Conservation (phyloP, 2,113 vertebrate genomes). For the Archilochus colubris region DNA sequence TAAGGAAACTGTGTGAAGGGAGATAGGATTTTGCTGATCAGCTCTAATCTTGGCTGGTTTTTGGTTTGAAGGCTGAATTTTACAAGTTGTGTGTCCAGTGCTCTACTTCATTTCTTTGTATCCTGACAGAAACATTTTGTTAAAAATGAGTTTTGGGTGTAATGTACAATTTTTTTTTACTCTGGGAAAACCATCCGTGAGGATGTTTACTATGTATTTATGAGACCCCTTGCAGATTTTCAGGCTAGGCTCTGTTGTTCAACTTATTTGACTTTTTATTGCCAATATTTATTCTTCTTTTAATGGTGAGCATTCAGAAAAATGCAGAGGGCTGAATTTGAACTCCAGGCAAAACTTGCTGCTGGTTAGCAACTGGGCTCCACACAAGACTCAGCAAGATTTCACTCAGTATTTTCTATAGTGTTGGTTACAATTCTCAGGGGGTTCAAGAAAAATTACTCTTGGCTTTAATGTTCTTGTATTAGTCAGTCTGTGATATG, state of each 20-base stretch:
- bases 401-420: not conserved
- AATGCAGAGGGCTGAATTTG: not conserved
- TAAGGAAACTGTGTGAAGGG: not conserved
- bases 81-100: not conserved
- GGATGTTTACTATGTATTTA: not conserved
- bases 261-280: constrained; percentile 2
- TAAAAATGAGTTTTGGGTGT: not conserved
- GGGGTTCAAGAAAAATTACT: not conserved
- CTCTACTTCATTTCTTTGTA: not conserved
- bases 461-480: not conserved
- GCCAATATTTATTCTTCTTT: not conserved
- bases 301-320: not conserved
- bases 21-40: not conserved
- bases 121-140: not conserved
- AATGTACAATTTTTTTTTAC: not conserved
- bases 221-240: constrained; percentile 5
- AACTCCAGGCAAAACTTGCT: not conserved
- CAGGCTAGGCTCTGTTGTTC: not conserved
- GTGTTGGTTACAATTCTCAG: not conserved
- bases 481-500: not conserved
- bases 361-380: constrained; percentile 1
- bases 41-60: not conserved
- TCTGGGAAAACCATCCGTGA: not conserved
- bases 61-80: not conserved
- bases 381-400: not conserved